phyloP scores from a whole-genome alignment of 2,888 invertebrate species.

The Acheta domesticus region DNA sequence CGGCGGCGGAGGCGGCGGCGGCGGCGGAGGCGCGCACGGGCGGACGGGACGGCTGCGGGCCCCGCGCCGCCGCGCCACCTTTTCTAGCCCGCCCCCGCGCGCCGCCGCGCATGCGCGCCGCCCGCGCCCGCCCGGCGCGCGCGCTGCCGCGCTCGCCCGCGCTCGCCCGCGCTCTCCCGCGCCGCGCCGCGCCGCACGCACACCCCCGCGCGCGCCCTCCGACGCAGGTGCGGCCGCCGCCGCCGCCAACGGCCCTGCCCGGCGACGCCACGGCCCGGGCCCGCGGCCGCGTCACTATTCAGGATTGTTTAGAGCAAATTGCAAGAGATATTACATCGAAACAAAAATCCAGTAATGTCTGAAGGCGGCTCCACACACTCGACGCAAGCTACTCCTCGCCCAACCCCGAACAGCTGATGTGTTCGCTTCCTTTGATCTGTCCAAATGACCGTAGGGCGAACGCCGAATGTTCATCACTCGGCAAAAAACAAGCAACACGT shows the following conservation, averaged over 20 bases:
- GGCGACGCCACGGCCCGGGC: too few species aligned
- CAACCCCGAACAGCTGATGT: too few species aligned
- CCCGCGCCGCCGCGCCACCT: slow-evolving; percentile 18
- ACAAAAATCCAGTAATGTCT: too few species aligned
- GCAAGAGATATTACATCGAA: too few species aligned
- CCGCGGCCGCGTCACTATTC: too few species aligned
- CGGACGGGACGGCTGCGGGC: slow-evolving; percentile 1
- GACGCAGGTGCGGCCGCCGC: neutral
- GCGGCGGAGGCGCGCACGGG: neutral
- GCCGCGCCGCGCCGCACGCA: neutral
- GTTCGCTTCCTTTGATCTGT: too few species aligned
- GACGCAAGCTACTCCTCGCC: too few species aligned
- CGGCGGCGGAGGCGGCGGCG: neutral
- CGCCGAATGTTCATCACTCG: too few species aligned
- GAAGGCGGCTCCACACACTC: too few species aligned
- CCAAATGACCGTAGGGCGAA: too few species aligned
- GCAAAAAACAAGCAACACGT: too few species aligned
- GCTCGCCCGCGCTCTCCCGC: neutral
- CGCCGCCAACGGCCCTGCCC: neutral
- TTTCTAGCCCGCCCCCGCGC: slow-evolving; percentile 9
- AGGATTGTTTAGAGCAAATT: too few species aligned
- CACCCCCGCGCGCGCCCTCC: neutral
- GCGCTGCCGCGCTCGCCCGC: neutral
- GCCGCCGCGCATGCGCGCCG: neutral
- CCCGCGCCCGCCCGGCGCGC: neutral